Evolutionary conservation across 2,797 vertebrate species (phyloP).

Genomic region (Falco cherrug): DNA sequence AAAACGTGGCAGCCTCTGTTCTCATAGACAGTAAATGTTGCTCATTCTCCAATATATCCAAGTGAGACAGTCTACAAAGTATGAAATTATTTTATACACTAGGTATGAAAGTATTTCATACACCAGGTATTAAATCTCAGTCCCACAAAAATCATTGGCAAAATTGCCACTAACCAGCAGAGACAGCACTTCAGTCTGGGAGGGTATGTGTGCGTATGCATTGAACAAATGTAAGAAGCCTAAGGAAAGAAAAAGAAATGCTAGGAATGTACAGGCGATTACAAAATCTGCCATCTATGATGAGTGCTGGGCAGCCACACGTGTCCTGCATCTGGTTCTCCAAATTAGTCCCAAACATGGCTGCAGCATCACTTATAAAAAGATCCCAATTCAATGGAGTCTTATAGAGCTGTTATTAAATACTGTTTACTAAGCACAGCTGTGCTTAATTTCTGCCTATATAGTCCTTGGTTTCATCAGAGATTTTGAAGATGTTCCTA

Average conservation of each 20-base stretch:
- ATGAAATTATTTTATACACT: background rate
- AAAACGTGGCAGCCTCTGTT: background rate
- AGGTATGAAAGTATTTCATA: background rate
- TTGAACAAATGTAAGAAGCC: background rate
- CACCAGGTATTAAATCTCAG: background rate
- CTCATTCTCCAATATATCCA: constrained; percentile 6
- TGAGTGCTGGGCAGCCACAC: background rate
- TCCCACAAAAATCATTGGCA: background rate
- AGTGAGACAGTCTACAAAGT: background rate
- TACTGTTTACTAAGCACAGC: background rate
- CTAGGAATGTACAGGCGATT: background rate
- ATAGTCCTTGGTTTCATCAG: background rate
- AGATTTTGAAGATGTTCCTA: constrained; percentile 6
- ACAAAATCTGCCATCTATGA: background rate
- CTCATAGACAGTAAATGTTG: background rate
- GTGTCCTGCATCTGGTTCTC: background rate
- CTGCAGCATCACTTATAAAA: background rate
- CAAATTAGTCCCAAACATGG: background rate
- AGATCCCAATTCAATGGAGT: background rate
- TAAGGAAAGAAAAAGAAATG: constrained; percentile 11
- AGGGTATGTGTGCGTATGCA: background rate
- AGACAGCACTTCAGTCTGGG: background rate
- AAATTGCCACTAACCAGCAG: background rate
- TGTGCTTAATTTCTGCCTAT: constrained; percentile 10
- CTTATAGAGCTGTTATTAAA: background rate